These are phyloP conservation scores for Drosophila nigromelanica DNA, from an alignment of 1,140 invertebrate genomes.

Conservation along the genomic window DNA sequence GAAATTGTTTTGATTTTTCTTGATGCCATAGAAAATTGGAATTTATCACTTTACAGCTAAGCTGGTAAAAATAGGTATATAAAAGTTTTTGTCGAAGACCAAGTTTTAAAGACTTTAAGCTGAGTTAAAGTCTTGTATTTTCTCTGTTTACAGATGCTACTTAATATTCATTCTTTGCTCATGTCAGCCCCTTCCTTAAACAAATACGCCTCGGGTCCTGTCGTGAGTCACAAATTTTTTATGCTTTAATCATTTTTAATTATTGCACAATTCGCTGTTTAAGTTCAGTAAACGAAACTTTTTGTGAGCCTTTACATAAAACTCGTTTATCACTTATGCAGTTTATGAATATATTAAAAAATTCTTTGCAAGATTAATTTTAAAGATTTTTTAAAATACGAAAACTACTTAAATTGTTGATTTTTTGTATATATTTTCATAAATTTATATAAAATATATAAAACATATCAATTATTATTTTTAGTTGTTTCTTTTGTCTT, in stretches of 20 bases:
- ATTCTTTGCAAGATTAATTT: no score
- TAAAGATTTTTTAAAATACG: not conserved
- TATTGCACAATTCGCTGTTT: no score
- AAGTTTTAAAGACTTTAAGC: slow-evolving; percentile 2
- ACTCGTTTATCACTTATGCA: not conserved
- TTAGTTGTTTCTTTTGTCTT: not conserved
- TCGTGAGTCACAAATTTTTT: slow-evolving; percentile 55
- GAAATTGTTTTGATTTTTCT: slow-evolving; percentile 51
- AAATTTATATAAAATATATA: no score
- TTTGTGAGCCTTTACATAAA: not conserved
- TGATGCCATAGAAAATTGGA: slow-evolving; percentile 23
- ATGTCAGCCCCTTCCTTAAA: not conserved
- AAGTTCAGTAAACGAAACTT: not conserved
- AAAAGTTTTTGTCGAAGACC: not conserved
- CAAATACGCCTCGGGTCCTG: not conserved
- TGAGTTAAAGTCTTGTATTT: not conserved
- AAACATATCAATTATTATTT: not conserved
- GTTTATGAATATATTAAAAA: not conserved
- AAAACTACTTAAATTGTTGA: not conserved
- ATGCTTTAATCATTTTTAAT: slow-evolving; percentile 73
- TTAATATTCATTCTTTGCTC: not conserved
- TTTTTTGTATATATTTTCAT: not conserved
- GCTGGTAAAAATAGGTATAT: not conserved
- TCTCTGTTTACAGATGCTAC: not conserved
- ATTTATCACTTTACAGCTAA: slow-evolving; percentile 10